phyloP scores from a whole-genome alignment of 2,797 vertebrate species.

The Strix occidentalis region DNA sequence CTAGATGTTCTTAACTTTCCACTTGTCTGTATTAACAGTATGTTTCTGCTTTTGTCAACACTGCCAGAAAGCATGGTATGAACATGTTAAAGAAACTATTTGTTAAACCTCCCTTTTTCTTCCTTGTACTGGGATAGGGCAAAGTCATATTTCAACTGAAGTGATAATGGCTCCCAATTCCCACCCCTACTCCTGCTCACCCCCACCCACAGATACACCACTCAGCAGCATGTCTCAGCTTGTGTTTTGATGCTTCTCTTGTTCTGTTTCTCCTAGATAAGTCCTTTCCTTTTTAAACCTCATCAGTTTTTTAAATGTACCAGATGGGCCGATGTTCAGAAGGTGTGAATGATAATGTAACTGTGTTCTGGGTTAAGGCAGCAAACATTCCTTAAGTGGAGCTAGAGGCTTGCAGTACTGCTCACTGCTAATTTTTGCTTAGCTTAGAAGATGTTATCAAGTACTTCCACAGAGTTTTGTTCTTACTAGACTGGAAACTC shows the following conservation, averaged over 20 bases:
- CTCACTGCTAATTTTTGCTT: background rate
- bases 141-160: background rate
- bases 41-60: background rate
- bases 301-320: background rate
- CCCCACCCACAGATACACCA: background rate
- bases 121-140: background rate
- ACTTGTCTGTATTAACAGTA: background rate
- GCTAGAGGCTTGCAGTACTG: background rate
- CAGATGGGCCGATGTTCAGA: background rate
- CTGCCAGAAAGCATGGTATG: background rate
- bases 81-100: background rate
- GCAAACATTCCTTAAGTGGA: background rate
- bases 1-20: background rate
- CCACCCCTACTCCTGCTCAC: background rate
- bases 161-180: background rate
- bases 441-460: background rate
- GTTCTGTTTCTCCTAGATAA: conserved; percentile 15
- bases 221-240: background rate
- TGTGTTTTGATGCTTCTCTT: background rate
- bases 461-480: background rate
- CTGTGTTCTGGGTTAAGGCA: background rate
- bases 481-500: background rate
- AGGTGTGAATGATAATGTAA: background rate
- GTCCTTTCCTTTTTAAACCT: background rate
- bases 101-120: background rate